Evolutionary conservation across 2,888 invertebrate species (phyloP).

Genomic region (Cosmia pyralina): DNA sequence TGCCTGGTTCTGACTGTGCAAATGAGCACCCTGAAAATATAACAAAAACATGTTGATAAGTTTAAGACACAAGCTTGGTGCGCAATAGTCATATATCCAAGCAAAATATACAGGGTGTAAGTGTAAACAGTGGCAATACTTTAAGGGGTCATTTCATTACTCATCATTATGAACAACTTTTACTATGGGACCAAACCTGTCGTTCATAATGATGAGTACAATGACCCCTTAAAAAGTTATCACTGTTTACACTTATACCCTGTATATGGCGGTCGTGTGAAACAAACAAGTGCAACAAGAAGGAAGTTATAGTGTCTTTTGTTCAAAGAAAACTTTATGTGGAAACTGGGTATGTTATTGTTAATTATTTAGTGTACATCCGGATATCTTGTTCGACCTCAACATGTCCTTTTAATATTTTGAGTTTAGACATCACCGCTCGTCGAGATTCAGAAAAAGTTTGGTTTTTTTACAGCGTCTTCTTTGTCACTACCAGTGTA

Average conservation of each 20-base stretch:
- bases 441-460: neutral
- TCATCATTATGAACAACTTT: no score
- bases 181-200: no score
- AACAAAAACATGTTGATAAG: neutral
- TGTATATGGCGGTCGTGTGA: neutral
- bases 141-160: no score
- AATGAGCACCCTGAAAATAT: constrained; percentile 78
- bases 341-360: neutral
- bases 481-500: neutral
- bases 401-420: neutral
- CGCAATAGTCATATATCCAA: no score
- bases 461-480: neutral
- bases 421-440: neutral
- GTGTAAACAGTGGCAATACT: no score
- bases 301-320: neutral
- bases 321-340: neutral
- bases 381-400: neutral
- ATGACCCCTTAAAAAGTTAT: no score
- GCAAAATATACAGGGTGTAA: no score
- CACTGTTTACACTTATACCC: no score
- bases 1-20: constrained; percentile 77
- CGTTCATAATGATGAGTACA: no score
- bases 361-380: neutral
- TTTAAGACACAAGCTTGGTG: neutral
- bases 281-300: neutral